Evolutionary conservation across 1,140 invertebrate species (phyloP), one percentile per base, ranked within the genome.

Genomic region (Zelostemma sp.): DNA sequence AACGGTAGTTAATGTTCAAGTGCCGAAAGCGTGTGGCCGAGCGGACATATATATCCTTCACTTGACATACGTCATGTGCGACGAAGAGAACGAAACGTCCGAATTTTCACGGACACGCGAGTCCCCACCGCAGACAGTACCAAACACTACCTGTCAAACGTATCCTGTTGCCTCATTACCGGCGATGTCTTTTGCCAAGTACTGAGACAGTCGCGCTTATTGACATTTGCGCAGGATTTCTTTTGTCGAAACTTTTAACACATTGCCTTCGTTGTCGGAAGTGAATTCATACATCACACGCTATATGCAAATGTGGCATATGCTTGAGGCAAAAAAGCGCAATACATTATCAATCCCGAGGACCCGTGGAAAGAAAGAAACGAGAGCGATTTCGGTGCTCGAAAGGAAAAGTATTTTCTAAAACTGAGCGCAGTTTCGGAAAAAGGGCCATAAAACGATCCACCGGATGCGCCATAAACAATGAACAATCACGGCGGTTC

Each of bases 271-370:
- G 64, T 56, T 70, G 69, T 77, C 67, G 72, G 68, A 78, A 75
- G 66, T 73, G 51, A n/a, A 41, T 33, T 50, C 54, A 62, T 76
- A 57, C 62, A 65, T 75, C 78, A 73, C 80, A 82, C 77, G 80
- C 77, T 75, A 77, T 75, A 82, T 82, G 80, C 74, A 77, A 81
- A 82, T 82, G 60, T 70, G 67, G 80, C 79, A 80, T 77, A 73
- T 80, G 80, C 65, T 61, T 75, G 73, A 72, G 9, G 53, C 55
- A 59, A 64, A 67, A 63, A 66, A 68, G 68, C 63, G 69, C 78
- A 77, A 79, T 79, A 79, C 79, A 79, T 79, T 79, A 74, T 72
- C 62, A 38, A 38, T 38, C 12, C 3, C 35, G 3, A 4, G 11
- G 35, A n/a, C 35, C 35, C 11, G 12, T 2, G 2, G 11, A 38